phyloP scores from a whole-genome alignment of 2,888 invertebrate species.

The Cactoblastis cactorum region DNA sequence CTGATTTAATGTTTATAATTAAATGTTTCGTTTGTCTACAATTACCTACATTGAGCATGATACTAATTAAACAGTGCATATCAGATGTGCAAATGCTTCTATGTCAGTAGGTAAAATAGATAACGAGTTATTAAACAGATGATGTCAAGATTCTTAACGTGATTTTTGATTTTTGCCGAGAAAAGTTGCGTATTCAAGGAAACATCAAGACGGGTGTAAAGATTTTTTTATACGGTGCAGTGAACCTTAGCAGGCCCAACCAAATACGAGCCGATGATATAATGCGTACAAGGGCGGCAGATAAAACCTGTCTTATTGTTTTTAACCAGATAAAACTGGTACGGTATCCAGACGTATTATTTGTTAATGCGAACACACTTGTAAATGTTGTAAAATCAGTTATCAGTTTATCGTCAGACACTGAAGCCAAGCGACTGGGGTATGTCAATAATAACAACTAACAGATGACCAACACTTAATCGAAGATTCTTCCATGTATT shows the following conservation, averaged over 20 bases:
- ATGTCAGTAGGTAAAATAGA: conserved; percentile 61
- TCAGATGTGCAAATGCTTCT: conserved; percentile 43
- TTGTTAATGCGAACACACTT: not conserved
- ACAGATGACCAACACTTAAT: no score
- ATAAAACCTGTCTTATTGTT: conserved; percentile 47
- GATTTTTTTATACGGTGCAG: conserved; percentile 47
- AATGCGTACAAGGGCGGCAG: conserved; percentile 54
- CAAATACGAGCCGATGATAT: conserved; percentile 49
- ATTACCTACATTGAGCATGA: conserved; percentile 28
- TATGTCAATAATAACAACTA: not conserved
- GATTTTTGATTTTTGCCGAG: no score
- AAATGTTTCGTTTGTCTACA: conserved; percentile 18
- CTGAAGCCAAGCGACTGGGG: not conserved
- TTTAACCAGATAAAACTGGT: conserved; percentile 32
- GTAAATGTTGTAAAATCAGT: not conserved
- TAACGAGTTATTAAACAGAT: conserved; percentile 46
- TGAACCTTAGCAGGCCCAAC: conserved; percentile 51
- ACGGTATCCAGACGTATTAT: conserved; percentile 4
- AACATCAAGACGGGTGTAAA: conserved; percentile 31
- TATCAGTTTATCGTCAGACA: not conserved
- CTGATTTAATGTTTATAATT: not conserved
- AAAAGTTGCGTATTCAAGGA: no score
- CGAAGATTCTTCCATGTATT: no score
- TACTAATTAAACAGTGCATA: conserved; percentile 43
- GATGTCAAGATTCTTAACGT: no score